Evolutionary conservation across 2,888 invertebrate species (phyloP).

Genomic region (Agrochola circellaris): DNA sequence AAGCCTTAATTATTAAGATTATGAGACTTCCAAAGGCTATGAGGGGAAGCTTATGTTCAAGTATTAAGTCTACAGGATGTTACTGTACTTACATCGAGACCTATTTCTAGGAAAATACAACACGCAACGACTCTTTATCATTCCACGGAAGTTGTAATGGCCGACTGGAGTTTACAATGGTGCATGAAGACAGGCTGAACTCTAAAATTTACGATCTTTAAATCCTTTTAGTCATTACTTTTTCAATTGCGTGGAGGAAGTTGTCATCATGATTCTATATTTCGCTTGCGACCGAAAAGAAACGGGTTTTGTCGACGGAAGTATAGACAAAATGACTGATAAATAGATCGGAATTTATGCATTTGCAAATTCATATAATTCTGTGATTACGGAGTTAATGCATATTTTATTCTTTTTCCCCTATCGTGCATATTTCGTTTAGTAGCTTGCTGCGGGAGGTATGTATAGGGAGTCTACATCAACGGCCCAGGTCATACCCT

Average conservation of each 20-base stretch:
- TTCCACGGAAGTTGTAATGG: slow-evolving; percentile 56
- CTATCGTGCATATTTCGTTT: too few relatives aligned
- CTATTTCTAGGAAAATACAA: slow-evolving; percentile 24
- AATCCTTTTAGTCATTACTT: slow-evolving; percentile 30
- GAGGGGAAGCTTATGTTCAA: slow-evolving; percentile 12
- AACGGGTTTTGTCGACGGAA: too few relatives aligned
- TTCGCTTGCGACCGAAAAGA: background rate
- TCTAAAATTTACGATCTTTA: slow-evolving; percentile 41
- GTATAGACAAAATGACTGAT: too few relatives aligned
- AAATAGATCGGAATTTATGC: too few relatives aligned
- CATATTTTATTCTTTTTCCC: too few relatives aligned
- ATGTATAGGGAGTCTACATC: too few relatives aligned
- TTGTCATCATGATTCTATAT: background rate
- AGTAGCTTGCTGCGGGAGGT: too few relatives aligned
- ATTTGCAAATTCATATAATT: too few relatives aligned
- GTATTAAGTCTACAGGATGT: background rate
- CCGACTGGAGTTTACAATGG: slow-evolving; percentile 44
- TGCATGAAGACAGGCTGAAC: slow-evolving; percentile 35
- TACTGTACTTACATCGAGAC: too few relatives aligned
- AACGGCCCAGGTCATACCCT: too few relatives aligned
- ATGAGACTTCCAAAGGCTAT: background rate
- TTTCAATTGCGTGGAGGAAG: slow-evolving; percentile 1
- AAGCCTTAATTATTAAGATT: background rate
- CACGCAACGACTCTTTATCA: slow-evolving; percentile 50
- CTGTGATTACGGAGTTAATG: too few relatives aligned